phyloP scores from a whole-genome alignment of 1,140 invertebrate species.

The Drosophila rhopaloa region DNA sequence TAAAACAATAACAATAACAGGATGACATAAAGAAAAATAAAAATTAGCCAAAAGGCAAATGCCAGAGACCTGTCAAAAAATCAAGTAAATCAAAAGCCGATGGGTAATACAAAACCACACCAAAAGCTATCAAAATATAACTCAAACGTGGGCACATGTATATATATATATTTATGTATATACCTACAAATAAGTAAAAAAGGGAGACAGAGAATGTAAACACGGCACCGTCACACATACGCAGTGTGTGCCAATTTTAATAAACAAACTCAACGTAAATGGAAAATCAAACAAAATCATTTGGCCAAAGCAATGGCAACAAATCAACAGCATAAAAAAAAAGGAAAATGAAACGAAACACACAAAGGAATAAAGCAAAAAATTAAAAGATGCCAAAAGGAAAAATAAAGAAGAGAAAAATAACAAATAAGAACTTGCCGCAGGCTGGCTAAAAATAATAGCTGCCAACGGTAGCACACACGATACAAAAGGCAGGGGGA shows the following conservation, averaged over 20 bases:
- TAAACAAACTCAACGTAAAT: constrained; percentile 79
- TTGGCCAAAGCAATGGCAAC: constrained; percentile 45
- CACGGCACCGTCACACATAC: constrained; percentile 71
- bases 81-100: constrained; percentile 56
- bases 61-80: constrained; percentile 66
- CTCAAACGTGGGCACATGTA: constrained; percentile 13
- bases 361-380: constrained; percentile 35
- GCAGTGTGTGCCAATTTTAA: constrained; percentile 78
- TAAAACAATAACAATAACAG: constrained; percentile 19
- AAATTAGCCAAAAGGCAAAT: constrained; percentile 53
- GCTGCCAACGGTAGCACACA: constrained; percentile 62
- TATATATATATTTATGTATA: background rate
- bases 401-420: constrained; percentile 22
- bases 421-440: constrained; percentile 64
- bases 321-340: constrained; percentile 38
- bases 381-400: constrained; percentile 58
- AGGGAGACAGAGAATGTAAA: constrained; percentile 49
- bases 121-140: constrained; percentile 48
- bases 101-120: constrained; percentile 72
- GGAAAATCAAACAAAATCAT: constrained; percentile 79
- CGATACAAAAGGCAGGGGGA: constrained; percentile 37
- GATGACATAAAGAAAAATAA: constrained; percentile 22
- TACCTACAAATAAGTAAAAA: background rate
- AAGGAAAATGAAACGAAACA: constrained; percentile 20
- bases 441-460: constrained; percentile 75